A percentile compares a stretch with the other conserved stretches of the same genome.
Evolutionary conservation across 2,797 vertebrate genomes (phyloP).

Genomic region (Microctenopoma steveboyesi): DNA sequence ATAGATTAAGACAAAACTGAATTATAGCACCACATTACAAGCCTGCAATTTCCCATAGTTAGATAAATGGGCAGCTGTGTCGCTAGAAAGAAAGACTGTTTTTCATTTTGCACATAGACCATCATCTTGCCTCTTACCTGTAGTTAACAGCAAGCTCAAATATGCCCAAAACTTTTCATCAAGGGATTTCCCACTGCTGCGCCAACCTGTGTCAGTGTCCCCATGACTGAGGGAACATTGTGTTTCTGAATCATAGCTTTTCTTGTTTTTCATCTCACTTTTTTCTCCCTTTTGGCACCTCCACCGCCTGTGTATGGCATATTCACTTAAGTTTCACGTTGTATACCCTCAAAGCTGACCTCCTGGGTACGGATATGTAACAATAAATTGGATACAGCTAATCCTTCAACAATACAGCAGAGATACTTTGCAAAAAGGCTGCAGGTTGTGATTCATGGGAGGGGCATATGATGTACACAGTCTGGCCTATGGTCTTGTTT

Average conservation of each 20-base stretch:
- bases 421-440: neutral
- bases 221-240: constrained; percentile 39
- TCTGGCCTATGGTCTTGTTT: constrained; percentile 16
- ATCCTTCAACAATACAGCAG: neutral
- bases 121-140: neutral
- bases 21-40: constrained; percentile 12
- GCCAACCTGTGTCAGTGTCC: constrained; percentile 18
- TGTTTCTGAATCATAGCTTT: constrained; percentile 61
- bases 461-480: constrained; percentile 36
- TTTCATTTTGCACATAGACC: constrained; percentile 8
- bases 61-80: neutral
- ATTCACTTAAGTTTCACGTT: constrained; percentile 4
- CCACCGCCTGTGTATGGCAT: constrained; percentile 2
- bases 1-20: constrained; percentile 2
- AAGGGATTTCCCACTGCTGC: constrained; percentile 27
- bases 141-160: constrained; percentile 20
- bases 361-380: neutral
- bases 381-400: constrained; percentile 1
- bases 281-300: constrained; percentile 28
- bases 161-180: constrained; percentile 27
- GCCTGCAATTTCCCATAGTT: neutral
- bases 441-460: constrained; percentile 37
- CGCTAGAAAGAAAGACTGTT: neutral
- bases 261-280: constrained; percentile 56
- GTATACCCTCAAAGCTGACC: constrained; percentile 4